Conservation (phyloP, 1,140 invertebrate species). For the Nasonia vitripennis region DNA sequence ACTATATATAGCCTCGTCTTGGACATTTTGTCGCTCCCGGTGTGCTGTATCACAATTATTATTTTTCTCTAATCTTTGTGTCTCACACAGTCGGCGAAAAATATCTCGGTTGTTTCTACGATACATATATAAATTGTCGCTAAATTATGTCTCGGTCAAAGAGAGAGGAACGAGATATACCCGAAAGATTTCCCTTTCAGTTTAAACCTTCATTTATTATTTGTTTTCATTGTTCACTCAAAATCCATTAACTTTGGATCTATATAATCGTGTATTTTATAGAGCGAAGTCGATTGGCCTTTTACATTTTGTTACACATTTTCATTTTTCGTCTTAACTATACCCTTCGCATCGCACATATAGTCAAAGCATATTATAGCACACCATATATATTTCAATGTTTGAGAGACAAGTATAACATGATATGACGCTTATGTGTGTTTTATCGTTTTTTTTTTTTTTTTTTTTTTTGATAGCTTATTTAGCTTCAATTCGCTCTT, state of each 20-base stretch:
- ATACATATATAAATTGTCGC: conserved; percentile 49
- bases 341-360: conserved; percentile 20
- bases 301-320: conserved; percentile 45
- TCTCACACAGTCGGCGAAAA: conserved; percentile 36
- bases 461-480: neutral
- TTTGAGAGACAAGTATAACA: conserved; percentile 47
- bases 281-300: conserved; percentile 55
- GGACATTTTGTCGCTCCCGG: conserved; percentile 34
- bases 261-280: conserved; percentile 50
- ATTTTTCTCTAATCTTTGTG: conserved; percentile 6
- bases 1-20: conserved; percentile 45
- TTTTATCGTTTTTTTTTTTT: conserved; percentile 15
- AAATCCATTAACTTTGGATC: conserved; percentile 26
- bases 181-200: conserved; percentile 35
- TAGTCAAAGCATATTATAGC: conserved; percentile 46
- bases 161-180: conserved; percentile 53
- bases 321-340: conserved; percentile 19
- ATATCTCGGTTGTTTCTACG: conserved; percentile 44
- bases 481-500: conserved; percentile 25
- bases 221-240: conserved; percentile 13
- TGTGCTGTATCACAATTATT: conserved; percentile 44
- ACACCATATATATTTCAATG: conserved; percentile 36
- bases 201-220: conserved; percentile 13
- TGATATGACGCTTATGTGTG: conserved; percentile 46
- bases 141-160: conserved; percentile 52